phyloP scores from a whole-genome alignment of 2,888 invertebrate species.

The Phyllotreta cruciferae region DNA sequence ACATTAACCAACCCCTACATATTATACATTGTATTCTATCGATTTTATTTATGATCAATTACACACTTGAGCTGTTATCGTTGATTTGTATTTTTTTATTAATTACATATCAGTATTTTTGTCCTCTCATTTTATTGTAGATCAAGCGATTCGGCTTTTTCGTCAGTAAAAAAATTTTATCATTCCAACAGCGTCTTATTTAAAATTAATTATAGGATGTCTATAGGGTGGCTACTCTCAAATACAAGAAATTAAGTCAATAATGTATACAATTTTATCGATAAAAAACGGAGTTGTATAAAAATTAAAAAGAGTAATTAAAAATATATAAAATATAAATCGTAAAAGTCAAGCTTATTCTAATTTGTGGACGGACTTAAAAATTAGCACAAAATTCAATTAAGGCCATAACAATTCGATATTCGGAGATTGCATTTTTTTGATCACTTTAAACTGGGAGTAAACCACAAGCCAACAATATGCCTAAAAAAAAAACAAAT shows the following conservation, averaged over 20 bases:
- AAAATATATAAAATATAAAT: conserved; percentile 17
- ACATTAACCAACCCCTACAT: conserved; percentile 39
- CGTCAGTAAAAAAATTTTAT: conserved; percentile 39
- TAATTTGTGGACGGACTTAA: conserved; percentile 34
- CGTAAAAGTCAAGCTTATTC: conserved; percentile 16
- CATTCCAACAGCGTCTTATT: conserved; percentile 13
- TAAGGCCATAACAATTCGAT: conserved; percentile 79
- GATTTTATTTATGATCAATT: conserved; percentile 45
- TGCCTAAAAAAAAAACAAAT: conserved; percentile 66
- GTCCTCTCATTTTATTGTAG: conserved; percentile 42
- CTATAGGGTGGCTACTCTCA: neutral
- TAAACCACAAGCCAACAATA: conserved; percentile 88
- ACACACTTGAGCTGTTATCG: conserved; percentile 49
- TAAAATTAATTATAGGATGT: neutral
- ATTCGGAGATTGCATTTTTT: conserved; percentile 84
- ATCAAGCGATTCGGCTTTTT: conserved; percentile 36
- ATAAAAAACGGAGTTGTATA: conserved; percentile 16
- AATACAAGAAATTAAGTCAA: neutral
- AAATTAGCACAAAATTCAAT: conserved; percentile 36
- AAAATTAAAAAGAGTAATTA: conserved; percentile 10
- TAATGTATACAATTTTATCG: neutral
- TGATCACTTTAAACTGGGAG: conserved; percentile 83
- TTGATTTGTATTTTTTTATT: conserved; percentile 56
- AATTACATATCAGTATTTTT: conserved; percentile 57
- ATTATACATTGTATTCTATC: conserved; percentile 33